phyloP scores from a whole-genome alignment of 2,888 invertebrate species.

The Lasius platythorax region DNA sequence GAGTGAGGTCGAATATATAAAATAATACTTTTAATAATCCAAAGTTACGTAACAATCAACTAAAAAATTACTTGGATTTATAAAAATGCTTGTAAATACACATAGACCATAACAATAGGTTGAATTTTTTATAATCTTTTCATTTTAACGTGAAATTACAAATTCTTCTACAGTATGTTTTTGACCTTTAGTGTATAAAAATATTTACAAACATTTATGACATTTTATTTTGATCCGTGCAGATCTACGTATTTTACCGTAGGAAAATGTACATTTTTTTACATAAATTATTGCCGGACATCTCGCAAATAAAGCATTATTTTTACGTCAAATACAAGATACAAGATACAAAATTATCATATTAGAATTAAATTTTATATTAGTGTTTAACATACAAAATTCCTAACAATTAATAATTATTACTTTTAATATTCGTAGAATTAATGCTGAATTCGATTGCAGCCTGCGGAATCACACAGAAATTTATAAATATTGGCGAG shows the following conservation, averaged over 20 bases:
- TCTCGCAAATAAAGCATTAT: constrained; percentile 31
- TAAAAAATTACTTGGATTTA: constrained; percentile 8
- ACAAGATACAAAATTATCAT: constrained; percentile 17
- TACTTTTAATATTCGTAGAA: background rate
- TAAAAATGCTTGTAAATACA: background rate
- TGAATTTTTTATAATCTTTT: constrained; percentile 27
- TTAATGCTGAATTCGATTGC: background rate
- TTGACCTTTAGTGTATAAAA: background rate
- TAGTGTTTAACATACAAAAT: background rate
- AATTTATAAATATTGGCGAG: background rate
- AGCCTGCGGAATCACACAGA: background rate
- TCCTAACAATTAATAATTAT: constrained; percentile 15
- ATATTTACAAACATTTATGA: constrained; percentile 17
- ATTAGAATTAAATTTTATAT: constrained; percentile 24
- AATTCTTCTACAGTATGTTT: constrained; percentile 37
- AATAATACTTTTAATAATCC: background rate
- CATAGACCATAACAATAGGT: background rate
- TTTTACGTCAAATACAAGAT: constrained; percentile 4
- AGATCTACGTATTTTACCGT: constrained; percentile 12
- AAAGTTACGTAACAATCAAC: background rate
- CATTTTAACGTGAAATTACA: constrained; percentile 11
- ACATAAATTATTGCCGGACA: background rate
- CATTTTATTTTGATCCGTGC: constrained; percentile 21
- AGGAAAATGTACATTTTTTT: constrained; percentile 18
- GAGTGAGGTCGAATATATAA: background rate